Conservation (phyloP, 2,113 vertebrate genomes). For the Clarias magur region DNA sequence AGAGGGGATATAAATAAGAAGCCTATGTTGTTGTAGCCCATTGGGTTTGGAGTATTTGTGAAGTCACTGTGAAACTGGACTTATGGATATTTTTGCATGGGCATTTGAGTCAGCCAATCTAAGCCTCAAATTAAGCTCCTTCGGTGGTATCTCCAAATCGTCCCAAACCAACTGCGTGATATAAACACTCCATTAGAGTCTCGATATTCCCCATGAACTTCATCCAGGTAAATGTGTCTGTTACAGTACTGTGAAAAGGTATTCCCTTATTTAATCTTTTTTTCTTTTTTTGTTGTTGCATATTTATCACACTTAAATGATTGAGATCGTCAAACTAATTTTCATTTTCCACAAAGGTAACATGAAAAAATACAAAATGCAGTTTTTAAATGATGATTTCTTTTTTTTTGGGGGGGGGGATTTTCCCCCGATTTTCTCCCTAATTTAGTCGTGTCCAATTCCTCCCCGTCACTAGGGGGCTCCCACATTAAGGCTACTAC, state of each 20-base stretch:
- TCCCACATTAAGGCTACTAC: too few relatives aligned
- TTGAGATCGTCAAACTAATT: too few relatives aligned
- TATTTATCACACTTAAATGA: too few relatives aligned
- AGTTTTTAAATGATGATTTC: too few relatives aligned
- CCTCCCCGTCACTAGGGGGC: too few relatives aligned
- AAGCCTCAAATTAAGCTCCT: neutral
- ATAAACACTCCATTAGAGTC: neutral
- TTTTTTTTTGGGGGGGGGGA: too few relatives aligned
- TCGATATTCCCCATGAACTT: neutral
- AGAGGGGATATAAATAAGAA: neutral
- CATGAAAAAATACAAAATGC: too few relatives aligned
- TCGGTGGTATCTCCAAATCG: neutral
- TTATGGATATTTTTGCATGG: neutral
- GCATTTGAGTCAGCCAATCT: neutral
- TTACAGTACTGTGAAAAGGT: neutral
- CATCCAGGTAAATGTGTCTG: neutral
- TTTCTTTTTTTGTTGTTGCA: too few relatives aligned
- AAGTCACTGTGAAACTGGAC: neutral
- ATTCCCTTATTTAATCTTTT: too few relatives aligned
- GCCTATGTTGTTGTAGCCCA: neutral
- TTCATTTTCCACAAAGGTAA: too few relatives aligned
- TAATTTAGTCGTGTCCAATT: too few relatives aligned
- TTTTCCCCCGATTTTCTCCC: too few relatives aligned
- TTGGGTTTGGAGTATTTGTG: neutral
- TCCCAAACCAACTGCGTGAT: neutral